Percentiles rank a stretch among this genome's conserved stretches.
Evolutionary conservation across 2,888 invertebrate species (phyloP).

Genomic region (Rambutsinella grinnellia): DNA sequence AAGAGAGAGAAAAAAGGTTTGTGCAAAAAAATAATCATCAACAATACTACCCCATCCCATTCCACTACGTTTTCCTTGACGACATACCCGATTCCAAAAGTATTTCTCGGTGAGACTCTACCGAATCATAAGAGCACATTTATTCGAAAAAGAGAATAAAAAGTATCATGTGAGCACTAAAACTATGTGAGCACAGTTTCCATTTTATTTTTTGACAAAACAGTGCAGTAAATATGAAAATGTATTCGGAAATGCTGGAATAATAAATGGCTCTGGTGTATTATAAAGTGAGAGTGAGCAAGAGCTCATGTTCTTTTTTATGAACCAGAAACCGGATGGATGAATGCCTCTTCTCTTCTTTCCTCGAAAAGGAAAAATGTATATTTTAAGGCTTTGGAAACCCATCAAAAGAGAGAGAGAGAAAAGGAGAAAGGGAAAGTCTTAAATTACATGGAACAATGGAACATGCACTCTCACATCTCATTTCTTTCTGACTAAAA

Average conservation of each 20-base stretch:
- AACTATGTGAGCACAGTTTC: neutral
- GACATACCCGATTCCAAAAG: neutral
- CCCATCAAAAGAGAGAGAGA: neutral
- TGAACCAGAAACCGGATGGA: slow-evolving; percentile 8
- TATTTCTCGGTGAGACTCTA: neutral
- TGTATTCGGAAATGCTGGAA: neutral
- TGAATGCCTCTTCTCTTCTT: slow-evolving; percentile 9
- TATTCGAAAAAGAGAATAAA: neutral
- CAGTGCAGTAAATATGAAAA: neutral
- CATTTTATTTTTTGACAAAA: neutral
- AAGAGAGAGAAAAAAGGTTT: too few relatives aligned
- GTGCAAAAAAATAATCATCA: too few relatives aligned
- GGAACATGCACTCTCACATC: neutral
- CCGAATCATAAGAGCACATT: neutral
- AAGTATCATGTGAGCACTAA: neutral
- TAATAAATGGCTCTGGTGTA: neutral
- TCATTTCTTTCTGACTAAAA: neutral
- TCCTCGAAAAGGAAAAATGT: slow-evolving; percentile 35
- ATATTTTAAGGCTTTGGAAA: slow-evolving; percentile 46
- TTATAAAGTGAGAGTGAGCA: neutral
- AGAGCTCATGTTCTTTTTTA: neutral
- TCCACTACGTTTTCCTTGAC: neutral
- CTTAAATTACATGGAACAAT: neutral
- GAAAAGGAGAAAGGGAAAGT: slow-evolving; percentile 13
- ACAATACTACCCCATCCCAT: too few relatives aligned